A percentile compares a stretch with the other conserved stretches of the same genome.
These are phyloP conservation scores for Atherinomorus stipes DNA, from an alignment of 2,113 vertebrate species.

Conservation along the genomic window DNA sequence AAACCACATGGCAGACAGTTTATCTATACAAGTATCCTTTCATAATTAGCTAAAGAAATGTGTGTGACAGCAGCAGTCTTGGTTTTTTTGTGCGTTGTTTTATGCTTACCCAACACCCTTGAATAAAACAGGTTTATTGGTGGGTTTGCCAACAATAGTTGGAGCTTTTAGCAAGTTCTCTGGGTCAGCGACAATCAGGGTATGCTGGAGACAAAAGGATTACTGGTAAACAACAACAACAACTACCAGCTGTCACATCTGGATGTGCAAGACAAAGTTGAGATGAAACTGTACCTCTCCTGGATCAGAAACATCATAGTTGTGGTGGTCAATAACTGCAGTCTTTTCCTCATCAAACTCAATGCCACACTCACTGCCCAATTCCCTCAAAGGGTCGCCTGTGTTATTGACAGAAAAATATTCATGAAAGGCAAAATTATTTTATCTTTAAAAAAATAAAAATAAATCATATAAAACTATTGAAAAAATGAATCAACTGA, in stretches of 20 bases:
- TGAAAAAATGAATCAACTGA: conserved; percentile 70
- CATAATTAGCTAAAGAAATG: background rate
- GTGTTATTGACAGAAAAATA: conserved; percentile 2
- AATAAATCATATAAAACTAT: background rate
- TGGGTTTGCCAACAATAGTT: conserved; percentile 91
- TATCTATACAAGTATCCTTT: background rate
- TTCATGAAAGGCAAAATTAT: background rate
- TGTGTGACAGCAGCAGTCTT: background rate
- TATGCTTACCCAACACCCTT: conserved; percentile 93
- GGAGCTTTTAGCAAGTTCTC: conserved; percentile 96
- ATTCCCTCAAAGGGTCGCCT: conserved; percentile 96
- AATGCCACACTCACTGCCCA: conserved; percentile 97
- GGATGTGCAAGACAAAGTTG: background rate
- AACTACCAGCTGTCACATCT: background rate
- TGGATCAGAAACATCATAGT: conserved; percentile 92
- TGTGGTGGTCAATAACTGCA: conserved; percentile 96
- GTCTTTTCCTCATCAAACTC: conserved; percentile 99
- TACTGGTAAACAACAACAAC: background rate
- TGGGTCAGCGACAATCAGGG: conserved; percentile 91
- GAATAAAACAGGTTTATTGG: conserved; percentile 92
- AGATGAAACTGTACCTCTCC: conserved; percentile 87
- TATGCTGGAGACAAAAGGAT: conserved; percentile 84
- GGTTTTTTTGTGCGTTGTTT: background rate
- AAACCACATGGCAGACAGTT: background rate
- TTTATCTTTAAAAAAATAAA: accelerated